Evolutionary conservation across 2,113 vertebrate genomes (phyloP).

Genomic region (Percopsis transmontana): DNA sequence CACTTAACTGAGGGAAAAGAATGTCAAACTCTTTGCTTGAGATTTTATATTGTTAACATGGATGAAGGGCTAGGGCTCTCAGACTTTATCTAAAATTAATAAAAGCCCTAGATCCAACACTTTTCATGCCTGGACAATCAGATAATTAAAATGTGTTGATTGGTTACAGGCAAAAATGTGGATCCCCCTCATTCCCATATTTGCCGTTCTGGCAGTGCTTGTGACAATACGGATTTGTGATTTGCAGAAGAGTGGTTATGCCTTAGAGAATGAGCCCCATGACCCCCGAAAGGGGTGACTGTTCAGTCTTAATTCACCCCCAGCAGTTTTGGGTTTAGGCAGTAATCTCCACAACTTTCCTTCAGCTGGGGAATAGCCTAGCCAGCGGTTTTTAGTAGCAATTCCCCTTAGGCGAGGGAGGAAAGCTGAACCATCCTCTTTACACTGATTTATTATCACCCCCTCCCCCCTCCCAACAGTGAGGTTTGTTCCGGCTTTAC

Average conservation of each 20-base stretch:
- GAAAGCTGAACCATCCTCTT: conserved; percentile 45
- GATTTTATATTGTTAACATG: conserved; percentile 8
- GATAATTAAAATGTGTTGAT: conserved; percentile 34
- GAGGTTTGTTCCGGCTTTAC: conserved; percentile 41
- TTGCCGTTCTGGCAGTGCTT: conserved; percentile 31
- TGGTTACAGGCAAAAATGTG: conserved; percentile 2
- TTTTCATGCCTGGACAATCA: conserved; percentile 30
- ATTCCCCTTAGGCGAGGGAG: conserved; percentile 17
- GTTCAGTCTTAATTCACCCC: conserved; percentile 68
- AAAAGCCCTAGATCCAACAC: conserved; percentile 27
- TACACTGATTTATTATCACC: conserved; percentile 60
- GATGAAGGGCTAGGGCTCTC: conserved; percentile 10
- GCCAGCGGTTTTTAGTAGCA: conserved; percentile 54
- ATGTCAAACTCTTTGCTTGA: not conserved
- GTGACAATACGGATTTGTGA: conserved; percentile 35
- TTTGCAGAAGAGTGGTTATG: conserved; percentile 51
- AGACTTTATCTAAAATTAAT: conserved; percentile 30
- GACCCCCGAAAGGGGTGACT: conserved; percentile 64
- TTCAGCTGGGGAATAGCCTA: conserved; percentile 58
- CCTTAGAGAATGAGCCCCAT: conserved; percentile 50
- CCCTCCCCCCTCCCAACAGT: not conserved
- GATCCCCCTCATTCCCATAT: conserved; percentile 12
- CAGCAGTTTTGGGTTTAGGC: conserved; percentile 62
- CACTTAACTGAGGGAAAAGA: not conserved
- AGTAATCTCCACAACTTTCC: conserved; percentile 66